These are phyloP conservation scores for Sebastes alutus DNA, from an alignment of 2,797 vertebrate genomes.

Conservation along the genomic window DNA sequence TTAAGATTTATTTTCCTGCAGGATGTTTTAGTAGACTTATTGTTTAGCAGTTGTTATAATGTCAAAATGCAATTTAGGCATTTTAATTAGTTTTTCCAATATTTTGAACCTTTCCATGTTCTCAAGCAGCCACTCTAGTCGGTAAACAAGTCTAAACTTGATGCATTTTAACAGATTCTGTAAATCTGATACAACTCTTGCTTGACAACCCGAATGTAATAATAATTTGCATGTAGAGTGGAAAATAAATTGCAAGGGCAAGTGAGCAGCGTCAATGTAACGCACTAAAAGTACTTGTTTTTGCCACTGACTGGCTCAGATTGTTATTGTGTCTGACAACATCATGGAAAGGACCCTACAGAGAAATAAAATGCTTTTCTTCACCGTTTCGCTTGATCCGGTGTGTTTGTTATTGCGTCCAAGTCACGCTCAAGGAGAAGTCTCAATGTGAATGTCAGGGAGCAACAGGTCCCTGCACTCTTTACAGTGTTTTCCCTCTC, in stretches of 20 bases:
- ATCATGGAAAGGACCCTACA: not conserved
- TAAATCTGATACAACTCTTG: not conserved
- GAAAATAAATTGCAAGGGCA: not conserved
- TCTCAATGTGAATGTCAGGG: not conserved
- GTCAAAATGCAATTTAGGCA: not conserved
- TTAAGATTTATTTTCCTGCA: not conserved
- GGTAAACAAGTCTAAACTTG: not conserved
- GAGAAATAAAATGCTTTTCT: not conserved
- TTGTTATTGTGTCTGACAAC: not conserved
- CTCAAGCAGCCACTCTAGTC: not conserved
- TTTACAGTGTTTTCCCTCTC: not conserved
- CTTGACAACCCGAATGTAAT: not conserved
- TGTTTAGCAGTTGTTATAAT: not conserved
- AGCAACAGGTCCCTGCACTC: not conserved
- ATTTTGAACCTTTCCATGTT: not conserved
- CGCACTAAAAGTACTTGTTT: not conserved
- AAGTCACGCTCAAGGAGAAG: not conserved
- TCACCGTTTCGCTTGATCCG: not conserved
- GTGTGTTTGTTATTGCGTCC: not conserved
- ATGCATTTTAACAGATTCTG: not conserved
- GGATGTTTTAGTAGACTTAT: not conserved
- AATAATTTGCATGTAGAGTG: not conserved
- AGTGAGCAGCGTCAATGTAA: not conserved
- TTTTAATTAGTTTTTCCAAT: not conserved
- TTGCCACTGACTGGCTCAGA: not conserved